Base-by-base conservation (phyloP, 2,797 vertebrate genomes). In the Myiothlypis coronata region DNA sequence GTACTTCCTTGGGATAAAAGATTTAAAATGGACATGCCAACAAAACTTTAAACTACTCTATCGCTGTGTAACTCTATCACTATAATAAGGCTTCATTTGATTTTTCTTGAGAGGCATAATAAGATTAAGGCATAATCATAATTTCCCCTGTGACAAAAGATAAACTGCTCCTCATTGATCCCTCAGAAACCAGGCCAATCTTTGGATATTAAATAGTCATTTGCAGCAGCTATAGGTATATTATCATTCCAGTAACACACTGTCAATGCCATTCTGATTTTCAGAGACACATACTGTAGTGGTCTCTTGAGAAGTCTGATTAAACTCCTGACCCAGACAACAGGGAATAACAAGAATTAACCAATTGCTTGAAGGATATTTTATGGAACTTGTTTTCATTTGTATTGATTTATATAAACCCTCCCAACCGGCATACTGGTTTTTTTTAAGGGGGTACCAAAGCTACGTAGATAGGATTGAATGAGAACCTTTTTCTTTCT, bases 121-220 rank as follows among this genome's bases (percentile, higher is more conserved):
- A 93, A 88, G 77, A 94, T 95, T 92, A 95, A 63, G 55, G 13
- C 26, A 75, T 69, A 88, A 91, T 88, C 35, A 68, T 68, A 63
- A 93, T 94, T 71, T 86, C 59, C 43, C 7, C 46, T 55, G 43
- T 69, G 59, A 91, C 63, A 76, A 81, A 93, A 91, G 72, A 83
- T 67, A 79, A 90, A 88, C n/a, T 86, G 20, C 46, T 89, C 56
- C 74, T 72, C 50, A 88, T 72, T 88, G 87, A 93, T 89, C 52
- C 94, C 52, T 63, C 77, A 67, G 50, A 88, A 95, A 71, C 17
- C 27, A 81, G 67, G 70, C 21, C 35, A 85, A 23, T 70, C 68
- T 92, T 49, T 46, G 27, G 57, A 55, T 83, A 85, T 64, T 84
- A 94, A 88, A 47, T 11, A 88, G 49, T 53, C n/a, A 71, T 92